phyloP scores from a whole-genome alignment of 2,797 vertebrate genomes.

The Champsocephalus esox region DNA sequence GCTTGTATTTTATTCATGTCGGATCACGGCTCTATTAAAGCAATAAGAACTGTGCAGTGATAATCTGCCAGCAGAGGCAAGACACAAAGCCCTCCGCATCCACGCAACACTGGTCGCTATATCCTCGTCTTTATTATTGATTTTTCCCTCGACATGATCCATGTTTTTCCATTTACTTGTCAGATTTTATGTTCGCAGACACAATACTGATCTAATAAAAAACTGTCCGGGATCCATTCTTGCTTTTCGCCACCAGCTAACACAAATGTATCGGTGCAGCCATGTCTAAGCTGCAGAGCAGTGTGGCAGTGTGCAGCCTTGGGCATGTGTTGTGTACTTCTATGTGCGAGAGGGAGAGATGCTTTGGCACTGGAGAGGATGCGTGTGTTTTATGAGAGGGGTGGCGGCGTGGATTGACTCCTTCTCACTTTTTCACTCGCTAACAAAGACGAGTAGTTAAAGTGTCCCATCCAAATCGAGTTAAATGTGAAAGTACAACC shows the following conservation, averaged over 20 bases:
- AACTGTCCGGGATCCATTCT: slow-evolving; percentile 49
- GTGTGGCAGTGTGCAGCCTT: slow-evolving; percentile 18
- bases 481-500: slow-evolving; percentile 62
- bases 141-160: slow-evolving; percentile 66
- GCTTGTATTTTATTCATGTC: slow-evolving; percentile 4
- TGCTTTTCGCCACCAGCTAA: slow-evolving; percentile 55
- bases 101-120: slow-evolving; percentile 38
- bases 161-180: slow-evolving; percentile 81
- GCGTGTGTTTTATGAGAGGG: slow-evolving; percentile 31
- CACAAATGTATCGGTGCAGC: slow-evolving; percentile 57
- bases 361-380: slow-evolving; percentile 1
- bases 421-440: slow-evolving; percentile 28
- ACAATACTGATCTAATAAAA: slow-evolving; percentile 78
- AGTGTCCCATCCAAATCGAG: slow-evolving; percentile 61
- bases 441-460: slow-evolving; percentile 68
- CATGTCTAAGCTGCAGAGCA: slow-evolving; percentile 28
- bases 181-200: slow-evolving; percentile 76
- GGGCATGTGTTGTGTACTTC: slow-evolving; percentile 47
- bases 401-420: slow-evolving; percentile 21
- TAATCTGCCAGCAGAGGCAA: slow-evolving; percentile 62
- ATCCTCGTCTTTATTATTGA: slow-evolving; percentile 68
- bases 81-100: slow-evolving; percentile 45
- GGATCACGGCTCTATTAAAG: slow-evolving; percentile 69
- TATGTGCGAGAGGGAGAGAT: not conserved
- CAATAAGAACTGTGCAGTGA: slow-evolving; percentile 58